Evolutionary conservation across 2,113 vertebrate genomes (phyloP).

Genomic region (Heterotis niloticus): DNA sequence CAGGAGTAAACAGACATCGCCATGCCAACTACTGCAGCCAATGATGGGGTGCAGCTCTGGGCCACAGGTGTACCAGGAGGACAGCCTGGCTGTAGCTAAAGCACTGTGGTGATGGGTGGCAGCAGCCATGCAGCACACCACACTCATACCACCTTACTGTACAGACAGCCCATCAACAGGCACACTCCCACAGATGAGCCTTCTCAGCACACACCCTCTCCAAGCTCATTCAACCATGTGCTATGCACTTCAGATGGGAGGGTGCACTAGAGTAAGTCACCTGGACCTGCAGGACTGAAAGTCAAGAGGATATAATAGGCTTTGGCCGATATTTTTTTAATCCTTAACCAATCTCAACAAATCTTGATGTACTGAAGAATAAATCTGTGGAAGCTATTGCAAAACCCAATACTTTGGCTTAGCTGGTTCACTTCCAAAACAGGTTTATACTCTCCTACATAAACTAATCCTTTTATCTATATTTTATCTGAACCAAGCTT

Average conservation of each 20-base stretch:
- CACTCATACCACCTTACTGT: not conserved
- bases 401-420: too few relatives aligned
- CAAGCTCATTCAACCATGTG: not conserved
- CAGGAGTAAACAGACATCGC: slow-evolving; percentile 39
- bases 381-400: too few relatives aligned
- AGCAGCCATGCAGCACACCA: slow-evolving; percentile 22
- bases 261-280: too few relatives aligned
- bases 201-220: not conserved
- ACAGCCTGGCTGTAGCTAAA: not conserved
- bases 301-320: not conserved
- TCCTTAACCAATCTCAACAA: too few relatives aligned
- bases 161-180: not conserved
- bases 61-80: not conserved
- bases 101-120: not conserved
- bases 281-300: not conserved
- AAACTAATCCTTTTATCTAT: too few relatives aligned
- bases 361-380: too few relatives aligned
- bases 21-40: slow-evolving; percentile 8
- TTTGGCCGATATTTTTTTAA: slow-evolving; percentile 4
- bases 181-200: not conserved
- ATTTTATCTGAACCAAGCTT: too few relatives aligned
- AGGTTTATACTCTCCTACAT: not conserved
- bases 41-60: not conserved
- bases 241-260: not conserved
- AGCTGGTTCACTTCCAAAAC: not conserved